These are phyloP conservation scores for Picathartes gymnocephalus DNA, from an alignment of 2,113 vertebrate species.

Conservation along the genomic window DNA sequence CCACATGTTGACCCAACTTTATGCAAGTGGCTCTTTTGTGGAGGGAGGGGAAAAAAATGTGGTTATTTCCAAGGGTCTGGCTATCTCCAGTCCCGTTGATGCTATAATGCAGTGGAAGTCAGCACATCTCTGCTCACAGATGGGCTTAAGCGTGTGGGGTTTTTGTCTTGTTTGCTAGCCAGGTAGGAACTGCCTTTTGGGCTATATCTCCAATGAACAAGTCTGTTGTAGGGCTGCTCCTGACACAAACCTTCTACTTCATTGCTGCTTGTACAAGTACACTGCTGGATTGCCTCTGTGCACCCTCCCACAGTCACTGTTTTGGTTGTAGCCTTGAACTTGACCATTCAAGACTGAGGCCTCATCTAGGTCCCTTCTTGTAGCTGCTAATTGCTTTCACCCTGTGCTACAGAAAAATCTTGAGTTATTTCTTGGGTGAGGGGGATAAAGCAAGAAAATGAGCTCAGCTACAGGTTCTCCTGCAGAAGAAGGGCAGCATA, in stretches of 20 bases:
- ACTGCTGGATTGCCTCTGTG: neutral
- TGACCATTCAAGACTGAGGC: neutral
- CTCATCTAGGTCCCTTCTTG: neutral
- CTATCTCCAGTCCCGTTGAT: neutral
- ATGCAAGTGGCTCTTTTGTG: neutral
- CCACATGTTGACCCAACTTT: constrained; percentile 13
- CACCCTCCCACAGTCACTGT: neutral
- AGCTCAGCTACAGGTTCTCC: neutral
- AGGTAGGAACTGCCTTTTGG: neutral
- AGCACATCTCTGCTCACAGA: neutral
- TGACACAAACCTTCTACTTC: neutral
- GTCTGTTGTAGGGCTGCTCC: neutral
- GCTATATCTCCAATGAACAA: neutral
- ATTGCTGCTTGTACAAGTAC: neutral
- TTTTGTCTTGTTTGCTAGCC: neutral
- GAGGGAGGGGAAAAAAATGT: neutral
- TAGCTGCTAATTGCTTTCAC: neutral
- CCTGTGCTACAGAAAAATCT: neutral
- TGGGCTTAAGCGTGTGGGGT: rapidly evolving
- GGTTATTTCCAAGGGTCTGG: neutral
- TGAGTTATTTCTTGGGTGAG: neutral
- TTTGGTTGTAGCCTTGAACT: neutral
- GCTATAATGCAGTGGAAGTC: neutral
- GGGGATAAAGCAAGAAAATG: neutral
- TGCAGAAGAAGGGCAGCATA: neutral